Percentiles rank a stretch among this genome's conserved stretches.
phyloP scores from a whole-genome alignment of 2,113 vertebrate genomes.

The Apaloderma vittatum region DNA sequence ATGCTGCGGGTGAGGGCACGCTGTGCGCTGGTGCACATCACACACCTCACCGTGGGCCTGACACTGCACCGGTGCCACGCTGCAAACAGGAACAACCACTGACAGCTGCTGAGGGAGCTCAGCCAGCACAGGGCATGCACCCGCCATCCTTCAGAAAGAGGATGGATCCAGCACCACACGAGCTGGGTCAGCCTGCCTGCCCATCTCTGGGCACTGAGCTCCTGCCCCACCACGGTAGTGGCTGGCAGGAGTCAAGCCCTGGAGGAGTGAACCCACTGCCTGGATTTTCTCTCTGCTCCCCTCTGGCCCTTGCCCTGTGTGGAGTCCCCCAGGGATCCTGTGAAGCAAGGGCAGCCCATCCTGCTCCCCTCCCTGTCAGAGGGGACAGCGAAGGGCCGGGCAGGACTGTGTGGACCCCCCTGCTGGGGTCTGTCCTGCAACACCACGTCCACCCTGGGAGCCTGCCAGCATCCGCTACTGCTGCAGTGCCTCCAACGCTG shows the following conservation, averaged over 20 bases:
- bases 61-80: neutral
- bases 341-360: neutral
- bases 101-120: rapidly evolving
- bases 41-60: neutral
- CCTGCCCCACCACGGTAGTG: neutral
- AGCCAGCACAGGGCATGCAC: neutral
- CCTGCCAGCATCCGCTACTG: neutral
- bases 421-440: neutral
- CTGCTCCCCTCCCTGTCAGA: neutral
- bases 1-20: neutral
- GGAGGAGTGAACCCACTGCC: neutral
- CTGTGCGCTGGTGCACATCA: rapidly evolving
- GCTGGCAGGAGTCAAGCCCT: neutral
- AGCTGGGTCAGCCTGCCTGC: rapidly evolving
- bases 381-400: neutral
- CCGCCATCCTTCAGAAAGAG: too few relatives aligned
- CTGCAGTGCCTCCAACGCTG: neutral
- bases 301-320: neutral
- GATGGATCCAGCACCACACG: rapidly evolving
- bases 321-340: neutral
- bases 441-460: neutral
- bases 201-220: neutral
- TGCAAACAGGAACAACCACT: neutral
- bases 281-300: neutral
- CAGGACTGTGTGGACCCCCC: rapidly evolving